phyloP scores from a whole-genome alignment of 2,113 vertebrate species.

The Sebastes fasciatus region DNA sequence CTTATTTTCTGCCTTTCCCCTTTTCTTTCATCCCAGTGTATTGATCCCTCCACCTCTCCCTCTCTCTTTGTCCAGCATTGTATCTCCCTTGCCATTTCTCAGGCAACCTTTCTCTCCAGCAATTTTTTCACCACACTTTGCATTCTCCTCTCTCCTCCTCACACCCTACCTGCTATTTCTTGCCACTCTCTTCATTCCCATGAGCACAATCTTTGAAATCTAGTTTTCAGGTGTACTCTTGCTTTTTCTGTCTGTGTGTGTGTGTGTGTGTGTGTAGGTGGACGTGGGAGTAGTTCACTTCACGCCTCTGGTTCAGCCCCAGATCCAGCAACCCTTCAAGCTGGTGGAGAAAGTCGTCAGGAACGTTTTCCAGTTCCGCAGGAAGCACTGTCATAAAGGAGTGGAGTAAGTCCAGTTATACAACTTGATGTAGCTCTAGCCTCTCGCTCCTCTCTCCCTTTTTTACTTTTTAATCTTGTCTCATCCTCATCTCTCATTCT shows the following conservation, averaged over 20 bases:
- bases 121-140: conserved; percentile 22
- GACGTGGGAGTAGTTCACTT: conserved; percentile 95
- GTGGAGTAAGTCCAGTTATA: conserved; percentile 86
- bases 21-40: conserved; percentile 54
- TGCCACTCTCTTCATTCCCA: conserved; percentile 11
- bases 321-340: conserved; percentile 93
- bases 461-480: conserved; percentile 42
- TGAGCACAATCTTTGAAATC: not conserved
- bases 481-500: conserved; percentile 58
- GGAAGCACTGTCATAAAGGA: conserved; percentile 92
- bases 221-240: conserved; percentile 19
- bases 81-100: conserved; percentile 45
- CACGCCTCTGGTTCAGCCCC: conserved; percentile 89
- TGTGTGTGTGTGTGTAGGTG: conserved; percentile 83
- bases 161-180: conserved; percentile 14
- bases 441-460: not conserved
- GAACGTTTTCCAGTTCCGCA: conserved; percentile 92
- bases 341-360: conserved; percentile 94
- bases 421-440: not conserved
- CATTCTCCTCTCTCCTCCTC: conserved; percentile 30
- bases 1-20: conserved; percentile 54
- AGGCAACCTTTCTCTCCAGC: conserved; percentile 35
- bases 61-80: conserved; percentile 39
- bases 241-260: conserved; percentile 30
- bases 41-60: conserved; percentile 40